Percentiles rank a stretch among this genome's conserved stretches.
Evolutionary conservation across 2,888 invertebrate genomes (phyloP).

Genomic region (Pyrrhia umbra): DNA sequence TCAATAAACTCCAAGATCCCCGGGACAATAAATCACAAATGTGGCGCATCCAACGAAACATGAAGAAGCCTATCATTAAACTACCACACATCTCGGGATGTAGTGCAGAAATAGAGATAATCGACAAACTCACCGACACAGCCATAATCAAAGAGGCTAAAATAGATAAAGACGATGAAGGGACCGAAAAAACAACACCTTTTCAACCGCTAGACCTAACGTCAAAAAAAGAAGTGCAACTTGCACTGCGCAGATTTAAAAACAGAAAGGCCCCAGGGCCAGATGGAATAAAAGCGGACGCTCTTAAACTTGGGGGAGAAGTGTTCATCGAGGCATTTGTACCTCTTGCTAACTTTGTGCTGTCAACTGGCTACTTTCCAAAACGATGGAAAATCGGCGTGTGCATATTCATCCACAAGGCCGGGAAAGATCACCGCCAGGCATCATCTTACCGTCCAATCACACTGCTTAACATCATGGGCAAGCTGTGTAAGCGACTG

Average conservation of each 20-base stretch:
- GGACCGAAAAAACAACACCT: slow-evolving; percentile 20
- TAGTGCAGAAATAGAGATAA: slow-evolving; percentile 7
- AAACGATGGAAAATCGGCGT: slow-evolving; percentile 16
- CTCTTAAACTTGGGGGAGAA: slow-evolving; percentile 9
- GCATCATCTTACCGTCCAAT: slow-evolving; percentile 16
- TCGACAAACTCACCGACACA: slow-evolving; percentile 6
- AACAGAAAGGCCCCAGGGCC: slow-evolving; percentile 31
- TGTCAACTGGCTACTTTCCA: slow-evolving; percentile 25
- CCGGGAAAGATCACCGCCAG: slow-evolving; percentile 10
- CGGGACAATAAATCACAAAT: slow-evolving; percentile 15
- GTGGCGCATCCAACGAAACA: slow-evolving; percentile 20
- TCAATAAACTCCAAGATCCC: slow-evolving; percentile 28
- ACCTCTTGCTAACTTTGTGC: slow-evolving; percentile 8
- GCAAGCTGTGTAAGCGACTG: slow-evolving; percentile 4
- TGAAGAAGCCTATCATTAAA: slow-evolving; percentile 17
- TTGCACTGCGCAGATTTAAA: slow-evolving; percentile 21
- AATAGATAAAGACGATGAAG: slow-evolving; percentile 14
- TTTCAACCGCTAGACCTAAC: slow-evolving; percentile 21
- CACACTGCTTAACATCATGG: slow-evolving; percentile 17
- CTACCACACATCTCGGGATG: slow-evolving; percentile 10
- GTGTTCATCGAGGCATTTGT: slow-evolving; percentile 14
- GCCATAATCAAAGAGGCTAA: slow-evolving; percentile 12
- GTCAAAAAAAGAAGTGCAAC: slow-evolving; percentile 22
- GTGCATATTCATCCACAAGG: slow-evolving; percentile 25
- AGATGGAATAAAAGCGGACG: slow-evolving; percentile 15